Base-by-base conservation (phyloP, 2,113 vertebrate species). In the Heterotis niloticus region DNA sequence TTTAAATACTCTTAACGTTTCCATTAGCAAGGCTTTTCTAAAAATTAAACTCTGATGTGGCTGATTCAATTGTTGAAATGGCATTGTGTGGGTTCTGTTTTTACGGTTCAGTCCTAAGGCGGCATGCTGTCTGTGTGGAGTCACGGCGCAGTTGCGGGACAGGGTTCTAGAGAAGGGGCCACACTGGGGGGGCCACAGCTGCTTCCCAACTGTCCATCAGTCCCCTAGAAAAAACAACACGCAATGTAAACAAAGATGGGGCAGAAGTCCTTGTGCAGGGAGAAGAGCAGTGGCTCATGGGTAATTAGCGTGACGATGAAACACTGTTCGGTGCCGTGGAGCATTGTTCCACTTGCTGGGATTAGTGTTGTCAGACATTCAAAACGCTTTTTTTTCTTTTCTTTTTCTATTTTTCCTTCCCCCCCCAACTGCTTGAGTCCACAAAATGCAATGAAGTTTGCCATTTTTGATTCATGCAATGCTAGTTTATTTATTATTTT, bases 11-110 rank as follows among this genome's bases (percentile, higher is more conserved):
- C 56, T n/a, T 51, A 57, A 78, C 23, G 64, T 34, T 54, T 62
- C 60, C 74, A 75, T 29, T 18, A 44, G 59, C 17, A 73, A 57
- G 24, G 44, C 77, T 83, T 64, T 81, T 65, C 24, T 62, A 71
- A 60, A 18, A 78, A 64, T 62, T 71, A 28, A 67, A 67, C 23
- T 64, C n/a, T 68, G 52, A 78, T 75, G 57, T 78, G 77, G 75
- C n/a, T n/a, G 66, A 78, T 23, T 23, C 28, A 17, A 17, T 34
- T 26, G 18, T 70, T 66, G 66, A 80, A 75, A 26, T 75, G 12
- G 57, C 51, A 77, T 59, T 57, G 71, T 74, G 70, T 75, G 64
- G 68, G 52, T 69, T 54, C 65, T 74, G 52, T 78, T 65, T 44
- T 81, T 77, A 24, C 28, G 5, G 65, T 64, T 73, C 11, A 57